Conservation (phyloP, 2,888 invertebrate genomes). For the Dolichopus griseipennis region DNA sequence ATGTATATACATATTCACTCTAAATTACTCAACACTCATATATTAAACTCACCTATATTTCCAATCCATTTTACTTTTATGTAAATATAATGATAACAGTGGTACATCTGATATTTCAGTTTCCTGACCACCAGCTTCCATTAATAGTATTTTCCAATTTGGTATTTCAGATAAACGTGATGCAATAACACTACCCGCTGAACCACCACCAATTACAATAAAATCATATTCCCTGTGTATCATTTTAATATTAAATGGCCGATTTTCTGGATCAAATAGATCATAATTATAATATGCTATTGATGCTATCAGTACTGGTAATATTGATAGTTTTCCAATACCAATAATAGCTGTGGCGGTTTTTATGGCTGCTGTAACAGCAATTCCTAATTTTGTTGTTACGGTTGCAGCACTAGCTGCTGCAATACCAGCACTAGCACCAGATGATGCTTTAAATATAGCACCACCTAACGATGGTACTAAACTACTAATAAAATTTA, state of each 20-base stretch:
- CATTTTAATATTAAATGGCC: conserved; percentile 59
- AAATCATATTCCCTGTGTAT: conserved; percentile 71
- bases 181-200: conserved; percentile 75
- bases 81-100: conserved; percentile 74
- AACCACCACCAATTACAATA: conserved; percentile 72
- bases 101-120: conserved; percentile 82
- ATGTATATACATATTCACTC: too few relatives aligned
- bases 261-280: conserved; percentile 72
- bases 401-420: conserved; percentile 43
- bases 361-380: conserved; percentile 57
- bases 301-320: conserved; percentile 66
- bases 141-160: conserved; percentile 66
- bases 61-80: conserved; percentile 86
- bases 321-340: conserved; percentile 60
- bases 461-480: conserved; percentile 36
- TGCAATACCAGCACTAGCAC: conserved; percentile 34
- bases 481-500: conserved; percentile 24
- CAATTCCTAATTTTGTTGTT: conserved; percentile 36
- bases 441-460: conserved; percentile 38
- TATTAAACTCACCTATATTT: conserved; percentile 58
- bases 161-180: conserved; percentile 69
- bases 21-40: too few relatives aligned
- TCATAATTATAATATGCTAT: conserved; percentile 79
- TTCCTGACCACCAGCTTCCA: conserved; percentile 83
- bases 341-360: conserved; percentile 61